Percentiles rank a stretch among this genome's conserved stretches.
phyloP scores from a whole-genome alignment of 1,140 invertebrate genomes.

The Cephus cinctus region DNA sequence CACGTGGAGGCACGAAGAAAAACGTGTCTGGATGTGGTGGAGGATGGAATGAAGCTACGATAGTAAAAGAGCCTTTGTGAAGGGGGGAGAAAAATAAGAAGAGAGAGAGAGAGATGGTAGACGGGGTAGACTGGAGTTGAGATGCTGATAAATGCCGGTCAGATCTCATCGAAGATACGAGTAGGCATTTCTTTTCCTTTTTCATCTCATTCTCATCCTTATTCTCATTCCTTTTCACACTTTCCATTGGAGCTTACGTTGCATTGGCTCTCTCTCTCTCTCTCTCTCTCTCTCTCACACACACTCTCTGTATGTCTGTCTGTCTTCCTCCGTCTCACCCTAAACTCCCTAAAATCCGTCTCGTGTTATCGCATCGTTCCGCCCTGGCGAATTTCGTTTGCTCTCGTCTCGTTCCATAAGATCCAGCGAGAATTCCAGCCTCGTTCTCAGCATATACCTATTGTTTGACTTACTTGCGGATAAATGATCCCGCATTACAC shows the following conservation, averaged over 20 bases:
- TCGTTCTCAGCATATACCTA: too few species aligned
- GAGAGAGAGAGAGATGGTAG: background rate
- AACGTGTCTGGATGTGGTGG: conserved; percentile 14
- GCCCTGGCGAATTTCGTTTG: too few species aligned
- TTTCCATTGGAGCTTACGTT: too few species aligned
- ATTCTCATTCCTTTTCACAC: conserved; percentile 3
- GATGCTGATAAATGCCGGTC: conserved; percentile 21
- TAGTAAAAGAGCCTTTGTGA: conserved; percentile 5
- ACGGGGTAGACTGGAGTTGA: conserved; percentile 4
- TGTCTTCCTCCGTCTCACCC: background rate
- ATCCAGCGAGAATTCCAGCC: too few species aligned
- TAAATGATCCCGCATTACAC: too few species aligned
- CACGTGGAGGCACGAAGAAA: conserved; percentile 8
- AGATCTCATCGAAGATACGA: conserved; percentile 18
- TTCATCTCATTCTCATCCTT: conserved; percentile 11
- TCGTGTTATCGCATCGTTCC: conserved; percentile 4
- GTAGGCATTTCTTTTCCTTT: conserved; percentile 12
- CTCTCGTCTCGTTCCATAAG: too few species aligned
- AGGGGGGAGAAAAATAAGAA: background rate
- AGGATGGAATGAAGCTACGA: conserved; percentile 1
- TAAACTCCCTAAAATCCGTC: background rate
- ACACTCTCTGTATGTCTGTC: background rate
- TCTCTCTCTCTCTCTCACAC: background rate
- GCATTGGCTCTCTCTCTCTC: too few species aligned
- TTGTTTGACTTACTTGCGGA: too few species aligned